Evolutionary conservation across 1,140 invertebrate genomes (phyloP).

Genomic region (Elymnias hypermnestra): DNA sequence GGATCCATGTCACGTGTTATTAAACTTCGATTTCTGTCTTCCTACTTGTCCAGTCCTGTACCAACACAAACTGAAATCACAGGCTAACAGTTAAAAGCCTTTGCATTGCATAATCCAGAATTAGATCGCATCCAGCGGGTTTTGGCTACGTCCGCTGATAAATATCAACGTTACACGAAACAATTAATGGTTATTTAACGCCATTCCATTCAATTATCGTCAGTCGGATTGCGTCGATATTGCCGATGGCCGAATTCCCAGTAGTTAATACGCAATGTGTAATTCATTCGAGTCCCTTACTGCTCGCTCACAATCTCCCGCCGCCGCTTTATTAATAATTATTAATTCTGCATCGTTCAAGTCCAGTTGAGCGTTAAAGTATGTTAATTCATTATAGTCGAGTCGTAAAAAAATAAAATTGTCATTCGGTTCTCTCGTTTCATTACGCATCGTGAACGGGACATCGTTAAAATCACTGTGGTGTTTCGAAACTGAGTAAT

Average conservation of each 20-base stretch:
- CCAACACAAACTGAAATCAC: too few species aligned
- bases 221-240: slow-evolving; percentile 54
- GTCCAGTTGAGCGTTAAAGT: slow-evolving; percentile 39
- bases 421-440: slow-evolving; percentile 33
- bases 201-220: slow-evolving; percentile 61
- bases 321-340: slow-evolving; percentile 23
- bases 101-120: not conserved
- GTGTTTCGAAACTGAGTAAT: slow-evolving; percentile 11
- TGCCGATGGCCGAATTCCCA: slow-evolving; percentile 53
- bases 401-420: slow-evolving; percentile 34
- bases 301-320: slow-evolving; percentile 25
- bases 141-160: not conserved
- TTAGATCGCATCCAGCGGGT: not conserved
- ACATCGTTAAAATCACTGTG: slow-evolving; percentile 12
- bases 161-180: slow-evolving; percentile 51
- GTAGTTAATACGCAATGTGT: slow-evolving; percentile 43
- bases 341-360: slow-evolving; percentile 43
- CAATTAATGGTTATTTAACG: slow-evolving; percentile 68
- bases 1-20: too few species aligned
- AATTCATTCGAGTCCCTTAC: slow-evolving; percentile 48
- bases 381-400: slow-evolving; percentile 42
- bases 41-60: too few species aligned
- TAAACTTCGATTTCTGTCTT: too few species aligned
- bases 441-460: slow-evolving; percentile 23
- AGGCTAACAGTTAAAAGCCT: not conserved